A percentile compares a stretch with the other conserved stretches of the same genome.
phyloP scores from a whole-genome alignment of 2,888 invertebrate genomes.

The Athalia circularis region DNA sequence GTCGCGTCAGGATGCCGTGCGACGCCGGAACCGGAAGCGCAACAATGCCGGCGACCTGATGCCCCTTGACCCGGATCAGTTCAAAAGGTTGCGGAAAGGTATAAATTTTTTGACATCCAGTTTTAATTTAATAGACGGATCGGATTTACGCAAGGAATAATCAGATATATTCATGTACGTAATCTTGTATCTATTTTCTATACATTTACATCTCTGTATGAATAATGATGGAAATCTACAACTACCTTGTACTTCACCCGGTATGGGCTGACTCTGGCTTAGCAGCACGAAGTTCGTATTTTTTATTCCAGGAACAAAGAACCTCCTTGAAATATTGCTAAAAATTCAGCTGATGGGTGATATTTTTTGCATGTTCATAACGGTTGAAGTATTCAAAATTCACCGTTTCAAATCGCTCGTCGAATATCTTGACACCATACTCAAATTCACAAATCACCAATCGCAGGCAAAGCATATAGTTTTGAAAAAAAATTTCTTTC shows the following conservation, averaged over 20 bases:
- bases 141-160: neutral
- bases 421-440: conserved; percentile 9
- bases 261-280: too few species aligned
- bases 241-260: too few species aligned
- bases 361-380: conserved; percentile 32
- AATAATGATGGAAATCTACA: too few species aligned
- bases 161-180: conserved; percentile 7
- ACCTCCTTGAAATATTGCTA: conserved; percentile 13
- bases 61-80: conserved; percentile 50
- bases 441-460: neutral
- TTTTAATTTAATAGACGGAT: neutral
- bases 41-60: conserved; percentile 57
- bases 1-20: conserved; percentile 47
- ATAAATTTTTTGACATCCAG: conserved; percentile 51
- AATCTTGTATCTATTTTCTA: neutral
- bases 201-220: neutral
- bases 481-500: neutral
- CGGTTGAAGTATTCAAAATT: conserved; percentile 16
- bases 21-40: conserved; percentile 63
- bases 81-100: conserved; percentile 65
- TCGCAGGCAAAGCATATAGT: neutral
- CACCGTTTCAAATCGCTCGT: conserved; percentile 22
- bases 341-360: conserved; percentile 34
- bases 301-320: conserved; percentile 32
- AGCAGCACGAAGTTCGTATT: conserved; percentile 34